Percentiles rank a stretch among this genome's conserved stretches.
phyloP scores from a whole-genome alignment of 2,113 vertebrate genomes.

The Thamnophis sirtalis region DNA sequence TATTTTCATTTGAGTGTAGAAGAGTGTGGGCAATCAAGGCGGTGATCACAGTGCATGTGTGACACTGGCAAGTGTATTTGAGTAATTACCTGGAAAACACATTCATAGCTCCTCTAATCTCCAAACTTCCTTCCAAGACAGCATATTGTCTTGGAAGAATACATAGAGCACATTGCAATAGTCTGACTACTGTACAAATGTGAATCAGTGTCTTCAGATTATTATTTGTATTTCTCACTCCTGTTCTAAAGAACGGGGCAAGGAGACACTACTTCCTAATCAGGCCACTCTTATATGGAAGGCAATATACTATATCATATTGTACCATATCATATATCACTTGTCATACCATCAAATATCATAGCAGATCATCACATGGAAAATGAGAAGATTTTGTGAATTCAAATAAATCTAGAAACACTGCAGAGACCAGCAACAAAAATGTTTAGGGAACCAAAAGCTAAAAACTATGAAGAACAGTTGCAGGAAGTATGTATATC shows the following conservation, averaged over 20 bases:
- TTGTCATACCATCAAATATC: not conserved
- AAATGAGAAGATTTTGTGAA: not conserved
- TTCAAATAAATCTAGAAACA: not conserved
- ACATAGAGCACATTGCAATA: not conserved
- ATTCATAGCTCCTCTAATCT: not conserved
- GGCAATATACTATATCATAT: not conserved
- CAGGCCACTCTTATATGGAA: not conserved
- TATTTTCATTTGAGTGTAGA: not conserved
- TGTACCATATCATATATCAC: not conserved
- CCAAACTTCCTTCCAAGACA: not conserved
- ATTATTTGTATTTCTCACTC: not conserved
- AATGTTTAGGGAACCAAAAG: not conserved
- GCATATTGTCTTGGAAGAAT: too few relatives aligned
- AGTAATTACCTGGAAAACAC: not conserved
- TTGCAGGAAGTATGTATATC: not conserved
- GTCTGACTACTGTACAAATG: not conserved
- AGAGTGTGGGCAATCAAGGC: not conserved
- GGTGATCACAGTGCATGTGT: not conserved
- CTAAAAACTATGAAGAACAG: not conserved
- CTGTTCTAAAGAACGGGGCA: not conserved
- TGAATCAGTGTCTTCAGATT: not conserved
- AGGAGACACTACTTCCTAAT: not conserved
- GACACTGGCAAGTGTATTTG: not conserved
- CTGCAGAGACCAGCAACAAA: not conserved
- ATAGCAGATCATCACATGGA: not conserved